Percentiles rank a stretch among this genome's conserved stretches.
These are phyloP conservation scores for Malurus elegans DNA, from an alignment of 2,113 vertebrate genomes.

Conservation along the genomic window DNA sequence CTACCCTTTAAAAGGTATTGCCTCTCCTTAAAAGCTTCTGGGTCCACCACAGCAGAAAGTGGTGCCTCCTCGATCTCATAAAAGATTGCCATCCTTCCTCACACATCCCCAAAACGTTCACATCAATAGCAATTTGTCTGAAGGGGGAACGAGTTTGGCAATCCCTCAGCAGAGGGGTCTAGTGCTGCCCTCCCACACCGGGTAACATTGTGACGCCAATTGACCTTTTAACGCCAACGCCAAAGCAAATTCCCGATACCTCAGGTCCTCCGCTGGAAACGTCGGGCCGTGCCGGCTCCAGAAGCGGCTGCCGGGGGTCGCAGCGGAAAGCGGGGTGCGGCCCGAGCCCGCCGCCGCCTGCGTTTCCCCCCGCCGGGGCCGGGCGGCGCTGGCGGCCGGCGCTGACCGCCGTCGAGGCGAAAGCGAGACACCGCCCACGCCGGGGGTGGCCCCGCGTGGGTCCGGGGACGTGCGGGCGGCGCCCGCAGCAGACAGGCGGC, in stretches of 20 bases:
- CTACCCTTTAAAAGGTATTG: not conserved
- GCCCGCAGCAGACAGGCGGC: not conserved
- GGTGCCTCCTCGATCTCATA: not conserved
- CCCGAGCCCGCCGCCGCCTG: not conserved
- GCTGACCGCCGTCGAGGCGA: not conserved
- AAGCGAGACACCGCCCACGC: not conserved
- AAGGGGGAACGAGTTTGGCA: not conserved
- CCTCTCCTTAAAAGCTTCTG: not conserved
- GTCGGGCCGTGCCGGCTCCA: not conserved
- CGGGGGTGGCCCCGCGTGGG: not conserved
- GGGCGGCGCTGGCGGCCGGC: not conserved
- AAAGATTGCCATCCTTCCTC: not conserved
- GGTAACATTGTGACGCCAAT: not conserved
- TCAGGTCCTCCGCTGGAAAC: not conserved
- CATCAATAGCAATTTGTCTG: not conserved
- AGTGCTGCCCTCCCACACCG: not conserved
- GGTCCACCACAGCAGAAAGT: not conserved
- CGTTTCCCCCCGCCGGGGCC: not conserved
- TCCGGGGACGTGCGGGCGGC: not conserved
- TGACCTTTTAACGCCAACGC: not conserved
- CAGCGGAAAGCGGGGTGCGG: not conserved
- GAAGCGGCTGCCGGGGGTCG: not conserved
- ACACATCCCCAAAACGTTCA: not conserved
- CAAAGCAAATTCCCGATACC: not conserved
- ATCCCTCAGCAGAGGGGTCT: not conserved